Conservation (phyloP, 2,113 vertebrate species). For the Hepsetus odoe region DNA sequence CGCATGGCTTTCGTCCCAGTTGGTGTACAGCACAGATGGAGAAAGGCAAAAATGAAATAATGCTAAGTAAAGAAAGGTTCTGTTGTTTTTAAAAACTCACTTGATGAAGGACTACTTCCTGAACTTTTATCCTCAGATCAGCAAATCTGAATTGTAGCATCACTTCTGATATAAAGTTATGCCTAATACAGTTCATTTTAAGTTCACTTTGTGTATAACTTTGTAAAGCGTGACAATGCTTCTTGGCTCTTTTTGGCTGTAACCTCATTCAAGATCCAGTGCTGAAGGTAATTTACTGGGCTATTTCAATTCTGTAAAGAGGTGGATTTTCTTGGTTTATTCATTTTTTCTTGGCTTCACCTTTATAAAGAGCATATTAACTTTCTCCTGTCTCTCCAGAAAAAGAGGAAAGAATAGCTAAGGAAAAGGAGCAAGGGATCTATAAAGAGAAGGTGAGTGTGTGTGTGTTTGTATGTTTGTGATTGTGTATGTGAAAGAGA, state of each 20-base stretch:
- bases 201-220: no score
- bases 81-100: conserved; percentile 26
- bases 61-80: conserved; percentile 25
- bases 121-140: not conserved
- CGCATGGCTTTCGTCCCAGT: not conserved
- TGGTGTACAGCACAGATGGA: conserved; percentile 8
- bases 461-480: conserved; percentile 3
- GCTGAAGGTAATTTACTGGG: not conserved
- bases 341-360: not conserved
- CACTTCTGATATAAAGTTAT: no score
- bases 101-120: conserved; percentile 13
- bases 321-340: conserved; percentile 16
- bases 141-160: no score
- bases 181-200: not conserved
- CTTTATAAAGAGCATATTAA: not conserved
- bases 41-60: conserved; percentile 11
- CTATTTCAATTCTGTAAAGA: not conserved
- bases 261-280: no score
- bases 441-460: conserved; percentile 93
- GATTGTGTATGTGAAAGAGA: not conserved
- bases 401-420: conserved; percentile 91
- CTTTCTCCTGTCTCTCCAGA: conserved; percentile 75
- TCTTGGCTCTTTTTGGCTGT: no score
- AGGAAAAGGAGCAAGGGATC: conserved; percentile 95
- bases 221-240: no score